Base-by-base conservation (phyloP, 2,888 invertebrate genomes). In the Drosophila ezoana region DNA sequence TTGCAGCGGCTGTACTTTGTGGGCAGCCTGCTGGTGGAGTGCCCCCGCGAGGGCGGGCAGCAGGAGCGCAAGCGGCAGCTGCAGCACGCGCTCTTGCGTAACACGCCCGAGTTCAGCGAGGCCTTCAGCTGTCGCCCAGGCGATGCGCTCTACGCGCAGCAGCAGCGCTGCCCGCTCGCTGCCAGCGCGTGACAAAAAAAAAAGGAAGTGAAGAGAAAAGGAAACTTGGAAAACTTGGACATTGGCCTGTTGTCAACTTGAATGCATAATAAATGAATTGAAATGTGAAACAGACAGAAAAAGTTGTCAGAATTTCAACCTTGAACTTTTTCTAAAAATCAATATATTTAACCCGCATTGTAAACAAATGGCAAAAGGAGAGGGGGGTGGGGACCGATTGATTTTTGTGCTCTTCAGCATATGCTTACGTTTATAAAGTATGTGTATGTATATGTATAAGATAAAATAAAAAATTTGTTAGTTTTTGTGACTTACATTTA, bases 241-340 rank as follows among this genome's bases (percentile, higher is more conserved):
- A 51, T 54, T 48, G 18, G 58, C 49, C 28, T 23, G 8, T 4
- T 11, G 8, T 16, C 28, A 28, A 40, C 56, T 73, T 75, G 60
- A 63, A 57, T 62, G 62, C 63, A 75, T 69, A 79, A 75, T 68
- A 63, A 75, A 60, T 58, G 38, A 16, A 33, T 41, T 45, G n/a
- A 65, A 60, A 32, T 43, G 38, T 45, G n/a, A 65, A 60, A 32
- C 45, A 41, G 53, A 41, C 41, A 38, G 58, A 53, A 56, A 60
- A 60, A 57, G 61, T 73, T 68, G 45, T 13, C 9, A 52, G 40
- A 35, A 61, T 45, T 37, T 67, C 72, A 78, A 83, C 90, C 90
- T 90, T 90, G 90, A 90, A 89, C 87, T 79, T 81, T 86, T 81
- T 81, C 38, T 53, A 62, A 86, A 88, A 84, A 84, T 84, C 83